Evolutionary conservation across 2,113 vertebrate genomes (phyloP), one percentile per base, ranked within the genome.

Genomic region (Ifrita kowaldi): DNA sequence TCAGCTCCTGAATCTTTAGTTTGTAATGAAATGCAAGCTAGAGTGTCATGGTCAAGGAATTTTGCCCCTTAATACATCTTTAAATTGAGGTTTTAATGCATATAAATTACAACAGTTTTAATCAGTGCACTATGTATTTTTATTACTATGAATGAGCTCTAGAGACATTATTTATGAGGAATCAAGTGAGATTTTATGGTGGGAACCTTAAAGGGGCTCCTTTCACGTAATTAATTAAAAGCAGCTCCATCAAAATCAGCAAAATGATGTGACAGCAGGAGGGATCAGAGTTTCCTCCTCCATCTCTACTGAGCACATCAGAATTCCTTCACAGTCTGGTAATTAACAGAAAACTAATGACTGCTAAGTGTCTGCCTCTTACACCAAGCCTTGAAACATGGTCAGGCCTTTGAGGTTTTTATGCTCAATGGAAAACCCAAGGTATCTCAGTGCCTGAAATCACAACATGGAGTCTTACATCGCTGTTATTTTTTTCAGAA

Each of bases 151-250:
- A 91, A 39, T 42, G 44, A 89, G 27, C 30, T 85, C n/a, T 76
- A 26, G 78, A 73, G 70, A 56, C 20, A 44, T 93, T 73, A 89
- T 87, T 94, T 90, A 83, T 88, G 82, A 71, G 53, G 37, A 93
- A 92, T 73, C 55, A 74, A 85, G 50, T 67, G 76, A 80, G 10
- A 84, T 90, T 90, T 95, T 97, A 73, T 69, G 33, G 35, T 41
- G 23, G 14, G 23, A 90, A 37, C 22, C 16, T 65, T 79, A 73
- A 90, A 82, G 41, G 35, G 12, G 19, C 64, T 92, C 18, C 33
- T 86, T 75, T 86, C 27, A 52, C 83, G 67, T 88, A 73, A 65
- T 73, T 63, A 78, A 75, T 39, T 91, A 28, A 56, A 92, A 92
- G 37, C n/a, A 53, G 14, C 20, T 60, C 22, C 44, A 69, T 44